Evolutionary conservation across 2,888 invertebrate genomes (phyloP), one percentile per base, ranked within the genome.

Genomic region (Aphodius granarius): DNA sequence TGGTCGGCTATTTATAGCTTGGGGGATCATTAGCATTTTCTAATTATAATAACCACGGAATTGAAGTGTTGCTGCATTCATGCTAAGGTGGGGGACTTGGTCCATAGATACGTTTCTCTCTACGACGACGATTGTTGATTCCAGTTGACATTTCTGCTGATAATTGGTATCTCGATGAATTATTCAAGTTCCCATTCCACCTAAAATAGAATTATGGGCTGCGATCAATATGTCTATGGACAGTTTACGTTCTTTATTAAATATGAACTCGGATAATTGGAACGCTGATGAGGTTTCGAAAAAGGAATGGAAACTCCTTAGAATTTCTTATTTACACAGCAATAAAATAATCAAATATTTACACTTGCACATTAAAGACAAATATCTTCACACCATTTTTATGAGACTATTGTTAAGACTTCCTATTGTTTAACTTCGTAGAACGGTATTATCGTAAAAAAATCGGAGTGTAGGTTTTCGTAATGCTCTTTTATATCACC

Each of bases 1-100:
- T 73, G 76, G 76, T 73, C 73, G 63, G 71, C 73, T 76, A 68
- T 68, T 68, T 68, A 21, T 68, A 68, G 20, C 68, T 15, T 9
- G n/a, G 13, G 43, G 68, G 68, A 68, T 68, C 68, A 68, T 68
- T 68, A 68, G 68, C 68, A 68, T 68, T 68, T 68, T 68, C 68
- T 68, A 68, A 68, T 68, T 68, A 68, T 68, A 68, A 68, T 68
- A 22, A 20, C 68, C 68, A 22, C 19, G n/a, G n/a, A 17, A 16
- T 20, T 68, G 21, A 21, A 22, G 68, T 68, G 21, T 6, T 20
- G 20, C n/a, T 68, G 68, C 18, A 22, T 68, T 68, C 9, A 19
- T 22, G 21, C 22, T 19, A 65, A 19, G 17, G 21, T 68, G 13
- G 20, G 22, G 68, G 6, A 20, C 19, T 68, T 68, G 68, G 20